Evolutionary conservation across 2,888 invertebrate genomes (phyloP), one percentile per base, ranked within the genome.

Genomic region (Zaprionus lineosus): DNA sequence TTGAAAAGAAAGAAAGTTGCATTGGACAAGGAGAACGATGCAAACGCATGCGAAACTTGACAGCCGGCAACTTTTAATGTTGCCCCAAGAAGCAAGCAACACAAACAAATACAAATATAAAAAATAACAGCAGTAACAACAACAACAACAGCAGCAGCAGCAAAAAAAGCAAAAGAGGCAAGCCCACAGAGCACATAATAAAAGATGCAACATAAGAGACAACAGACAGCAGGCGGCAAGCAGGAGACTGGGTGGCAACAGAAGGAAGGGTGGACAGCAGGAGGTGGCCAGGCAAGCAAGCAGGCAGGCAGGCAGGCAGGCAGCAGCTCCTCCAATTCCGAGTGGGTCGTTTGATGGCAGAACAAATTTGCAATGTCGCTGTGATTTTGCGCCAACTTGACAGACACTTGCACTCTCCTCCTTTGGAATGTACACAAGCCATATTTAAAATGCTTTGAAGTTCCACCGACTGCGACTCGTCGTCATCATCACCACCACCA

Each of bases 1-100:
- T 52, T 40, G 65, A 57, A 51, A 62, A 51, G 69, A 69, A 64
- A 70, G 70, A 68, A 58, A 76, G 77, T 57, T 61, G 60, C 58
- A 62, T 41, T 55, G 53, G 43, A 61, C 66, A 50, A 62, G 67
- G 66, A 67, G 68, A 75, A 76, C 79, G 81, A 72, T 70, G 82
- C 86, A 76, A 84, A 69, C 70, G 79, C 70, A 70, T 72, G 63
- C 69, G 78, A 74, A 66, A 66, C 65, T 76, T 84, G 87, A 88
- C 88, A 86, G 88, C 87, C 86, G 88, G 86, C 88, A 86, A 77
- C 86, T 88, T 86, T 86, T 84, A 84, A 87, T 87, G 87, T 87
- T 86, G 64, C 69, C 61, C 72, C 78, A 61, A 51, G 56, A 72
- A 46, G 48, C 33, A 28, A 39, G 43, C 19, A 40, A 40, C 47